phyloP scores from a whole-genome alignment of 2,113 vertebrate genomes.

The Notarius quadriscutis region DNA sequence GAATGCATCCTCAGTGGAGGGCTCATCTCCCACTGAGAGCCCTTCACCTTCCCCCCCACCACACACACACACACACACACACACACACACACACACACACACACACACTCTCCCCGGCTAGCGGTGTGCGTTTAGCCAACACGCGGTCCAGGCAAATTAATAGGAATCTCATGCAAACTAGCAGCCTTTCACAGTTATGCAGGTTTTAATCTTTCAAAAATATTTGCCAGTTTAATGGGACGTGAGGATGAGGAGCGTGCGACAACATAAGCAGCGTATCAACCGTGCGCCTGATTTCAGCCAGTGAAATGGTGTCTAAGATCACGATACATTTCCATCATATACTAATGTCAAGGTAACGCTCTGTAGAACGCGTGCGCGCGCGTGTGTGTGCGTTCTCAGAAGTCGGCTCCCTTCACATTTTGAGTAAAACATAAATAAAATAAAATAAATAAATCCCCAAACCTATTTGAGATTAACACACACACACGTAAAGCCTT shows the following conservation, averaged over 20 bases:
- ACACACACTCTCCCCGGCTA: background rate
- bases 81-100: background rate
- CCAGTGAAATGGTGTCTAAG: background rate
- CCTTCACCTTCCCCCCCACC: constrained; percentile 16
- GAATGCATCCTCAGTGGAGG: constrained; percentile 27
- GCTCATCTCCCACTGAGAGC: constrained; percentile 2
- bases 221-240: too few species aligned
- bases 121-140: background rate
- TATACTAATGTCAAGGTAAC: background rate
- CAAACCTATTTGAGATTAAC: constrained; percentile 1
- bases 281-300: background rate
- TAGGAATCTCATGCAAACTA: background rate
- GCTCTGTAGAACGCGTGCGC: background rate
- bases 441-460: background rate
- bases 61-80: constrained; percentile 13
- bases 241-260: background rate
- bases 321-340: background rate
- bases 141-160: constrained; percentile 1
- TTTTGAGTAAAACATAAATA: background rate
- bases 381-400: background rate
- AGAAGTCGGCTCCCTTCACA: background rate
- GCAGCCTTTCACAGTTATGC: background rate
- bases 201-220: background rate
- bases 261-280: too few species aligned
- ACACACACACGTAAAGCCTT: background rate